Evolutionary conservation across 2,888 invertebrate species (phyloP), one percentile per base, ranked within the genome.

Genomic region (Dermolepida albohirtum): DNA sequence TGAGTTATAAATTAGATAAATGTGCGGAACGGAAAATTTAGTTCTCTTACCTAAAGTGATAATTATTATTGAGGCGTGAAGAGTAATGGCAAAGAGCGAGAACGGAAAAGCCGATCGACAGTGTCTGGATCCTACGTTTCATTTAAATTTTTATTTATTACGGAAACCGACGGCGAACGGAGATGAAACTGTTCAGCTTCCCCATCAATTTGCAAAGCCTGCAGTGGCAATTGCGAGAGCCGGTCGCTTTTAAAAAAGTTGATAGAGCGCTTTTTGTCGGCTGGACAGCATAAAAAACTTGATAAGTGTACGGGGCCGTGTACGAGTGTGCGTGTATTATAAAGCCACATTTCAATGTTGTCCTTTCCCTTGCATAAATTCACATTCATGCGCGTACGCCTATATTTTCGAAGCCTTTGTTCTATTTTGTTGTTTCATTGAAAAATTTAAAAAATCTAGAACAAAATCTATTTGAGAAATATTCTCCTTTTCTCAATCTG

Each of bases 111-210:
- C 8, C 34, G 34, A 34, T 34, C 34, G 34, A 34, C 34, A 34
- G 6, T 34, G 8, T 34, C 34, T 34, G 34, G 34, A 7, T 34
- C 10, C 11, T 6, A 12, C 51, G 27, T 52, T 52, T 29, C n/a
- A 52, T 52, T 52, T 34, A 52, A 52, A 34, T 34, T 12, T 22
- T 17, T 50, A 50, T 52, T 29, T 52, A 52, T 52, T n/a, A 52
- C 27, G 27, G n/a, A 14, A 34, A 11, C 51, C 17, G 49, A 22
- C 29, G 11, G 27, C 27, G 50, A 52, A 52, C 34, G 12, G 51
- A 34, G 51, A 52, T 27, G 12, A 52, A 52, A 52, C 51, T 11
- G 51, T 29, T 34, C 34, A 29, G n/a, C 29, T 52, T 29, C 51
- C n/a, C 51, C 51, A 52, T 52, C 51, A 52, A 52, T 52, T 52